These are phyloP conservation scores for Nannoperca australis DNA, from an alignment of 2,797 vertebrate species.

Conservation along the genomic window DNA sequence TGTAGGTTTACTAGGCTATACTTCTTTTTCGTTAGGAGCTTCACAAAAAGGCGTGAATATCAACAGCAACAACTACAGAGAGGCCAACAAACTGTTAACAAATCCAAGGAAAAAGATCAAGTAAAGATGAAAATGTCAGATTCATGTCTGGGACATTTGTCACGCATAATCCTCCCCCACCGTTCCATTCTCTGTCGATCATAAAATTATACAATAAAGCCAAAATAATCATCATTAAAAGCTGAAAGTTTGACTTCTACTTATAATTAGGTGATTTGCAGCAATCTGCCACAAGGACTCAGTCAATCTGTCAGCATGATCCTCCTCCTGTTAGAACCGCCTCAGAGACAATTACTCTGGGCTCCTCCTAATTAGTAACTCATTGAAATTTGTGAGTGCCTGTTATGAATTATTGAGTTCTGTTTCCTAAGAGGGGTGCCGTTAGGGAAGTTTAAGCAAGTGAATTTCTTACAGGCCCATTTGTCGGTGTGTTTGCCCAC, in stretches of 20 bases:
- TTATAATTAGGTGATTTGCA: slow-evolving; percentile 75
- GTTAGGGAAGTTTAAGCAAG: slow-evolving; percentile 52
- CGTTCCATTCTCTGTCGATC: slow-evolving; percentile 9
- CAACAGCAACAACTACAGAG: not conserved
- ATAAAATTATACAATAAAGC: slow-evolving; percentile 49
- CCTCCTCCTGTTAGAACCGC: slow-evolving; percentile 62
- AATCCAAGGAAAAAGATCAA: not conserved
- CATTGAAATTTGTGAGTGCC: slow-evolving; percentile 70
- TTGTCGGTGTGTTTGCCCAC: not conserved
- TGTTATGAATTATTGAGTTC: slow-evolving; percentile 71
- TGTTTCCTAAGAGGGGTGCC: slow-evolving; percentile 57
- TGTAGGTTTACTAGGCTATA: not conserved
- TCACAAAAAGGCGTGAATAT: not conserved
- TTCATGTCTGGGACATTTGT: slow-evolving; percentile 5
- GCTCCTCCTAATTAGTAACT: slow-evolving; percentile 73
- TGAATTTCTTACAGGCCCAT: slow-evolving; percentile 25
- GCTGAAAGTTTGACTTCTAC: slow-evolving; percentile 61
- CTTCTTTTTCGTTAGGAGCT: not conserved
- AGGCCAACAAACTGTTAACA: not conserved
- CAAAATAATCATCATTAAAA: slow-evolving; percentile 62
- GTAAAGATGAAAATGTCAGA: slow-evolving; percentile 3
- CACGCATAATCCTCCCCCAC: not conserved
- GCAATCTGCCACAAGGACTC: slow-evolving; percentile 69
- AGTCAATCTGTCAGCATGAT: slow-evolving; percentile 65
- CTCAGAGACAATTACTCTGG: slow-evolving; percentile 68